Evolutionary conservation across 2,113 vertebrate genomes (phyloP), one percentile per base, ranked within the genome.

Genomic region (Shinisaurus crocodilurus): DNA sequence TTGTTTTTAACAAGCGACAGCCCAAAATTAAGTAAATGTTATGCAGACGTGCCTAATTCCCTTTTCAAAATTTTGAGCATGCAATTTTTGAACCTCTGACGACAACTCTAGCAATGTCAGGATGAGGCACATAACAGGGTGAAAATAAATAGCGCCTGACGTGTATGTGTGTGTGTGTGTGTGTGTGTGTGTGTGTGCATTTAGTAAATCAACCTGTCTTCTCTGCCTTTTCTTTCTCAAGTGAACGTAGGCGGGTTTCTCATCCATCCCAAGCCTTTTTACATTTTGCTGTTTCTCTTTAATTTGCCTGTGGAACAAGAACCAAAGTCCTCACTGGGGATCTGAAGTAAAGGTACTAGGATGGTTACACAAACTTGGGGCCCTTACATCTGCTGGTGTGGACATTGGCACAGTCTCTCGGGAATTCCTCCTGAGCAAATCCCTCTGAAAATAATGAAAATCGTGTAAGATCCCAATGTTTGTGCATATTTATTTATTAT

Each of bases 141-240:
- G 54, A 67, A 85, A 90, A 85, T 85, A 77, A 90, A 85, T 77
- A 79, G 34, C 79, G 45, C 45, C 60, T 90, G 88, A 34, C 25
- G 43, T 89, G 43, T 88, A 76, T 80, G 75, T 69, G 80, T 88
- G 87, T n/a, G n/a, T n/a, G n/a, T n/a, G n/a, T n/a, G n/a, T n/a
- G n/a, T n/a, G n/a, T n/a, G n/a, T n/a, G n/a, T n/a, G 43, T 88
- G 87, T 80, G 75, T 69, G 80, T 88, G 87, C 76, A 88, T 80
- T 88, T 88, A 88, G 87, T 90, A 90, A 90, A 79, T 85, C 82
- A 84, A 85, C 43, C 72, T 89, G 57, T 88, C 87, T 80, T 80
- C 76, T 50, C 60, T 80, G 75, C 79, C 79, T 81, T 88, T 43
- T 84, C 40, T 65, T 63, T 65, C 57, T 90, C 25, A 6, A 40